Evolutionary conservation across 2,113 vertebrate species (phyloP), one percentile per base, ranked within the genome.

Genomic region (Lethenteron reissneri): DNA sequence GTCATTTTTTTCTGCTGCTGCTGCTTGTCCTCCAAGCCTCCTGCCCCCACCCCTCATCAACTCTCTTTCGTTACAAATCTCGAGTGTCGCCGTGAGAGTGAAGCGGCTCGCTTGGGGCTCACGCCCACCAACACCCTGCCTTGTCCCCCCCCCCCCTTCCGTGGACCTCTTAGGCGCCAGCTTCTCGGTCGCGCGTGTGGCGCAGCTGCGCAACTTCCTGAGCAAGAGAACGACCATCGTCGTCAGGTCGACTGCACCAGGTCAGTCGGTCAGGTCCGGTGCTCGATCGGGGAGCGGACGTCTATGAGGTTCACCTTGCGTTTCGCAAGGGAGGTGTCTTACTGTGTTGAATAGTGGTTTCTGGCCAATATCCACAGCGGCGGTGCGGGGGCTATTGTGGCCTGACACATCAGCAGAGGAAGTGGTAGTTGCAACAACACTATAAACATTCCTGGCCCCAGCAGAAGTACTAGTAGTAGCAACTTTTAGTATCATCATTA

Each of bases 181-280:
- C 11, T 41, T 56, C 58, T 58, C 8, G 41, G 41, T 41, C 41
- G 41, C 82, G 73, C 97, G 96, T 74, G 89, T 87, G 76, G 78
- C 84, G 59, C 94, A 95, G 73, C 76, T 99, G 75, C 86, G 94
- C 74, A 95, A 88, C 80, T 95, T 97, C 75, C 82, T 99, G 25
- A 87, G 89, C 19, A 96, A 95, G 80, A 85, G 90, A 56, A 89
- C 92, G 77, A 90, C 86, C 72, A 90, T 90, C 4, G 90, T 88
- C 1, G 76, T 99, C 59, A 84, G 87, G 58, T 94, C 90, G 11
- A 96, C 87, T 12, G 94, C 92, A 75, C 94, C 94, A 88, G 92
- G 94, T 99, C 87, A 68, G 64, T 41, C 41, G 41, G 41, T 6
- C 41, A 41, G 41, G 41, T 41, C 41, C 41, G 41, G 41, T 41